Percentiles rank a stretch among this genome's conserved stretches.
Evolutionary conservation across 1,140 invertebrate genomes (phyloP).

Genomic region (Pachypeltis micranthus): DNA sequence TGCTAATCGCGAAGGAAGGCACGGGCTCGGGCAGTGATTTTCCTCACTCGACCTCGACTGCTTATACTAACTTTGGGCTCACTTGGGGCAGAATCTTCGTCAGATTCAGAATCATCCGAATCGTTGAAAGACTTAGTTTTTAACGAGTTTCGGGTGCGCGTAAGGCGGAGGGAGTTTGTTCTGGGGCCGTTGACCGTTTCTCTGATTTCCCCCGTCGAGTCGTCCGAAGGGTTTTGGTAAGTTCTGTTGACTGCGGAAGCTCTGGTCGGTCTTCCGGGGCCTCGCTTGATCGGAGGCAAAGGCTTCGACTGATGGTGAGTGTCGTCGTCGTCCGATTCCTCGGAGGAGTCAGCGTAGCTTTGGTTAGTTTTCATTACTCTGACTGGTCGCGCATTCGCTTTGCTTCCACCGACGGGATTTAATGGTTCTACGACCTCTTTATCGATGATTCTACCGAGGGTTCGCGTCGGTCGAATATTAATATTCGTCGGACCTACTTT

Average conservation of each 20-base stretch:
- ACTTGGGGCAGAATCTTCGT: conserved; percentile 21
- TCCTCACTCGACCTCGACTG: conserved; percentile 69
- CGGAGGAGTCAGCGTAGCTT: background rate
- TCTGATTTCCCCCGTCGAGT: conserved; percentile 19
- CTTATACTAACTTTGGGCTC: conserved; percentile 41
- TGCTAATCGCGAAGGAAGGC: conserved; percentile 48
- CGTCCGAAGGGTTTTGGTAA: background rate
- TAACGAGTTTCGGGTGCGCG: conserved; percentile 14
- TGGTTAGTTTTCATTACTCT: background rate
- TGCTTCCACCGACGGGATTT: background rate
- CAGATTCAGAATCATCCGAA: conserved; percentile 30
- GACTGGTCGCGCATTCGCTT: background rate
- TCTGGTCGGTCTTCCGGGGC: background rate
- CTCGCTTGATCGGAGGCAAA: background rate
- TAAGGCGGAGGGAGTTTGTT: conserved; percentile 14
- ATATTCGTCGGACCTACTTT: background rate
- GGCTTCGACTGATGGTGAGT: too few species aligned
- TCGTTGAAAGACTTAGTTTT: conserved; percentile 21
- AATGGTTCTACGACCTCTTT: background rate
- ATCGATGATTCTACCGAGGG: background rate
- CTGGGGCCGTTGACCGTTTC: conserved; percentile 15
- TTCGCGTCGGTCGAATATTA: background rate
- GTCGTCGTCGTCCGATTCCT: background rate
- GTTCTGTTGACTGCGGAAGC: background rate
- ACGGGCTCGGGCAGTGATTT: conserved; percentile 63